Base-by-base conservation (phyloP, 2,113 vertebrate genomes). In the Cettia cetti region DNA sequence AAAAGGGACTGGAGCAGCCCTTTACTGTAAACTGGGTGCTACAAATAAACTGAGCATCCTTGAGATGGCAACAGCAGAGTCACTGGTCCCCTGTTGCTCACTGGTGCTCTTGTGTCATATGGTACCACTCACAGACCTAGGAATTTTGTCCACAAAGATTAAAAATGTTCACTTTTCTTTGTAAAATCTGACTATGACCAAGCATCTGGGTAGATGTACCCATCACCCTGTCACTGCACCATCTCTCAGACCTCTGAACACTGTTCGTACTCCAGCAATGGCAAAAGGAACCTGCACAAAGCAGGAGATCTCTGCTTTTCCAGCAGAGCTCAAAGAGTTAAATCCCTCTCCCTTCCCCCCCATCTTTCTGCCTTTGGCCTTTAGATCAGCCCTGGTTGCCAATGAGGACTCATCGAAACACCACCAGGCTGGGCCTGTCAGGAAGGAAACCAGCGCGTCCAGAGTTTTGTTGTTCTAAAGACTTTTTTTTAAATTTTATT, bases 371-470 rank as follows among this genome's bases (percentile, higher is more conserved):
- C 90, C 91, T 96, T 97, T 97, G 95, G 92, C 97, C 95, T 95
- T 95, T 98, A 98, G 98, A 97, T 92, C 96, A 92, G 94, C 85
- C 94, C 94, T 97, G 94, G 93, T 97, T 96, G 91, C 95, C 78
- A 96, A 59, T 96, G 97, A 98, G 97, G 95, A 97, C 94, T 94
- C 90, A 94, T 92, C 97, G 96, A 97, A 98, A 97, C 96, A 97
- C 97, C 96, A 97, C 95, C 96, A 98, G 97, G 97, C 97, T 97
- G 97, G 95, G 96, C 96, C 95, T 94, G 97, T 97, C 98, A 99
- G 98, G 98, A 99, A 98, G 98, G 98, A 99, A 98, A 98, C 97
- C 93, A 98, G 97, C 74, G 96, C 95, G 97, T 98, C 97, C 98
- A 93, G 97, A 97, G 97, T 95, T 98, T 97, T 98, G 98, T 98